Evolutionary conservation across 2,113 vertebrate genomes (phyloP).

Genomic region (Irena cyanogastra): DNA sequence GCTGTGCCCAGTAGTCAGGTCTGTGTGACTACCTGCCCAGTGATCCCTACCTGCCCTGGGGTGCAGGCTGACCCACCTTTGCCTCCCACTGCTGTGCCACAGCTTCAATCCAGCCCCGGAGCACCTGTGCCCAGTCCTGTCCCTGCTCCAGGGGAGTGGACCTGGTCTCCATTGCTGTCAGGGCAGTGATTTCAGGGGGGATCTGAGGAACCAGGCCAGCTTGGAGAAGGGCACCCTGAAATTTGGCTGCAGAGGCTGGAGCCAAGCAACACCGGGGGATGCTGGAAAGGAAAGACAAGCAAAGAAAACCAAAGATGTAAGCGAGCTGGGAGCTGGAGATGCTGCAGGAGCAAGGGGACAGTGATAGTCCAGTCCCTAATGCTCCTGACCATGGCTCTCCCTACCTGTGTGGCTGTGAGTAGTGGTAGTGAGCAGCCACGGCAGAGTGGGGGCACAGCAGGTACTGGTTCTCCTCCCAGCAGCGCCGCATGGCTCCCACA

Average conservation of each 20-base stretch:
- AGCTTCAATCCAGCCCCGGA: constrained; percentile 59
- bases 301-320: neutral
- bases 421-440: constrained; percentile 72
- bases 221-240: constrained; percentile 74
- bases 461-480: constrained; percentile 76
- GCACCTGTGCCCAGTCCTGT: constrained; percentile 74
- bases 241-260: constrained; percentile 88
- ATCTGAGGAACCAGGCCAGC: constrained; percentile 77
- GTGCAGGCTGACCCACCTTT: rapidly evolving
- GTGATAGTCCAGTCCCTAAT: neutral
- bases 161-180: constrained; percentile 74
- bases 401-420: neutral
- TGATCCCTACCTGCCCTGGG: rapidly evolving
- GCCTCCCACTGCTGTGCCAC: neutral
- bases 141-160: constrained; percentile 70
- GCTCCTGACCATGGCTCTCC: neutral
- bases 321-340: rapidly evolving
- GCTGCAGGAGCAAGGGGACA: neutral
- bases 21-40: neutral
- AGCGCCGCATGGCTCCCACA: constrained; percentile 56
- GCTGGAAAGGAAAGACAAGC: neutral
- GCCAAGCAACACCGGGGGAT: constrained; percentile 81
- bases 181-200: constrained; percentile 66
- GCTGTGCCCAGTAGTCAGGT: neutral
- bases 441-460: constrained; percentile 78